A percentile compares a stretch with the other conserved stretches of the same genome.
These are phyloP conservation scores for Brachionus asplanchnoidis DNA, from an alignment of 1,140 invertebrate genomes.

Conservation along the genomic window DNA sequence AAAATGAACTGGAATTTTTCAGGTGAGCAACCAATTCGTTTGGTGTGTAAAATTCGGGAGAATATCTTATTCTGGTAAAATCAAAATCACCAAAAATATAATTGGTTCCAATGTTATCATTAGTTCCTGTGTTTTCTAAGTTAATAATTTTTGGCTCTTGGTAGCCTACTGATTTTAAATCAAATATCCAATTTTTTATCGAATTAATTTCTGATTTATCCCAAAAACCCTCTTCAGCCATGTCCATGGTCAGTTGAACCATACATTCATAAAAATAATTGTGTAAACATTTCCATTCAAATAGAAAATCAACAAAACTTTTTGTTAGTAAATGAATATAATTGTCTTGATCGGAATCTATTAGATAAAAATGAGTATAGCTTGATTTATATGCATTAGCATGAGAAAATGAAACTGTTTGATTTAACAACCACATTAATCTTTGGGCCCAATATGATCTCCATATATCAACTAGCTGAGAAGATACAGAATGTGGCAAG, in stretches of 20 bases:
- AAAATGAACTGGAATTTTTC: not conserved
- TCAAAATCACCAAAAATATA: no score
- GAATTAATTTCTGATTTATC: constrained; percentile 43
- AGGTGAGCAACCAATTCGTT: no score
- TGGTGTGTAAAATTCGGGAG: no score
- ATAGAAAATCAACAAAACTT: constrained; percentile 44
- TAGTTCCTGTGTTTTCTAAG: not conserved
- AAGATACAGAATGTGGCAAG: constrained; percentile 47
- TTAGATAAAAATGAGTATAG: constrained; percentile 45
- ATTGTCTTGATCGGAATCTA: constrained; percentile 45
- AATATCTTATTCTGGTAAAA: no score
- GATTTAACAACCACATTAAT: constrained; percentile 46
- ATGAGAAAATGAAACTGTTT: constrained; percentile 42
- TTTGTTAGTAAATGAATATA: not conserved
- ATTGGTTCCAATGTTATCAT: no score
- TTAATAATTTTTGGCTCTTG: constrained; percentile 21
- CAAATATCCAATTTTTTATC: constrained; percentile 45
- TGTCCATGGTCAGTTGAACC: constrained; percentile 41
- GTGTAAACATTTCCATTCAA: constrained; percentile 44
- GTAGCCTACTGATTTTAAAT: constrained; percentile 44
- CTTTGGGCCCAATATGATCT: constrained; percentile 50
- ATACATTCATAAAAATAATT: constrained; percentile 45
- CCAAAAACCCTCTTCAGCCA: constrained; percentile 45
- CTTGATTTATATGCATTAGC: constrained; percentile 46
- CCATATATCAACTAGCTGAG: constrained; percentile 51